Evolutionary conservation across 2,113 vertebrate genomes (phyloP).

Genomic region (Chrysemys picta): DNA sequence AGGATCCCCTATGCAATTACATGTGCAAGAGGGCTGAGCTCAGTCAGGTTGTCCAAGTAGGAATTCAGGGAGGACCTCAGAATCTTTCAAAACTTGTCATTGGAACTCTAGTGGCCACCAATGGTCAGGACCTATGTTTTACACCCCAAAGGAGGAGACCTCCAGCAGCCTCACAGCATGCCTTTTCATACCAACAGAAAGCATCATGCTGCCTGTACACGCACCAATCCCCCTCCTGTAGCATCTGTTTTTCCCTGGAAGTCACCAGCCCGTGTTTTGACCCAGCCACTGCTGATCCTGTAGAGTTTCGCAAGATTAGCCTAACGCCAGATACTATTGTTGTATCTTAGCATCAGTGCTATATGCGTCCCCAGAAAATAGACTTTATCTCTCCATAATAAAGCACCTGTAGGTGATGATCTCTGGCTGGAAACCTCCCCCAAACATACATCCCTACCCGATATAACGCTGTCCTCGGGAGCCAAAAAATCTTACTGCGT

Average conservation of each 20-base stretch:
- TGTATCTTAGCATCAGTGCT: neutral
- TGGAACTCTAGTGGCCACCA: neutral
- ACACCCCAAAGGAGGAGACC: neutral
- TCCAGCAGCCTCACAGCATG: neutral
- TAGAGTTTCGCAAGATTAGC: neutral
- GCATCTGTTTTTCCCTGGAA: neutral
- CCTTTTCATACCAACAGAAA: neutral
- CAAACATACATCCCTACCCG: neutral
- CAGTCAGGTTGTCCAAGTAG: neutral
- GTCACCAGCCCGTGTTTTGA: neutral
- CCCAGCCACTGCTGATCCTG: neutral
- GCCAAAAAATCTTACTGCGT: no score
- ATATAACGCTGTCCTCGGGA: no score
- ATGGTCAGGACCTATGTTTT: neutral
- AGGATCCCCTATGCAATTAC: neutral
- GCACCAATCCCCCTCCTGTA: neutral
- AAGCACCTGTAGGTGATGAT: neutral
- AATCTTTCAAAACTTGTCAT: neutral
- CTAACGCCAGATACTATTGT: neutral
- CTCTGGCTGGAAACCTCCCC: neutral
- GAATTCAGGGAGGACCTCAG: neutral
- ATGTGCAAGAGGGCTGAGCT: neutral
- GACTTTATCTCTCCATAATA: neutral
- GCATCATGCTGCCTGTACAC: neutral
- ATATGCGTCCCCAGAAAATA: no score